A percentile compares a stretch with the other conserved stretches of the same genome.
These are phyloP conservation scores for Tursiops truncatus DNA, from an alignment of 2,113 vertebrate species.

Conservation along the genomic window DNA sequence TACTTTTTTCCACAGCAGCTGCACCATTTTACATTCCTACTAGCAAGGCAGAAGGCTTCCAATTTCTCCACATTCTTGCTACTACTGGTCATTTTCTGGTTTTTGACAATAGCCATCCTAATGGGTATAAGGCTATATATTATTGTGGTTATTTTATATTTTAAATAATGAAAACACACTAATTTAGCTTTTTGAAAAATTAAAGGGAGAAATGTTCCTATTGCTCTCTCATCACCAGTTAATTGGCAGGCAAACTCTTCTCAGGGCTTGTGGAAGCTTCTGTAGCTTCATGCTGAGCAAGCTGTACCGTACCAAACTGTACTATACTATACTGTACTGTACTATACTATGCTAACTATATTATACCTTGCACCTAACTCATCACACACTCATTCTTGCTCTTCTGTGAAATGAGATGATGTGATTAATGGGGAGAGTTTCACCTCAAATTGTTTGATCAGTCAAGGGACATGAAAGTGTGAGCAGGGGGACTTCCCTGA, in stretches of 20 bases:
- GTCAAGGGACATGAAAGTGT: too few relatives aligned
- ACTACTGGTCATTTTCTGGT: neutral
- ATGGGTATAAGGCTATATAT: neutral
- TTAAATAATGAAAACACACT: neutral
- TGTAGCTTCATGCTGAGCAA: neutral
- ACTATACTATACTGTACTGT: too few relatives aligned
- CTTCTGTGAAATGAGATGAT: neutral
- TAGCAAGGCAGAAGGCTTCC: neutral
- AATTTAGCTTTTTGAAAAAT: neutral
- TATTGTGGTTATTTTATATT: neutral
- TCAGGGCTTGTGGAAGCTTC: neutral
- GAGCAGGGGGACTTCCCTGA: too few relatives aligned
- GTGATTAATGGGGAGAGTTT: neutral
- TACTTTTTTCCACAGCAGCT: too few relatives aligned
- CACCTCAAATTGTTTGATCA: neutral
- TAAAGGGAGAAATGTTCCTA: neutral
- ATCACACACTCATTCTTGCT: neutral
- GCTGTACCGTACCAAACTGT: too few relatives aligned
- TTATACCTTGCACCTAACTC: neutral
- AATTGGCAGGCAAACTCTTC: neutral
- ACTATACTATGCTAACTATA: too few relatives aligned
- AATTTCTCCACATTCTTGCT: neutral
- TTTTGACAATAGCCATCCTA: neutral
- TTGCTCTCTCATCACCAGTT: neutral
- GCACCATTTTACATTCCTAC: neutral